phyloP scores from a whole-genome alignment of 2,113 vertebrate species.

The Poecile atricapillus region DNA sequence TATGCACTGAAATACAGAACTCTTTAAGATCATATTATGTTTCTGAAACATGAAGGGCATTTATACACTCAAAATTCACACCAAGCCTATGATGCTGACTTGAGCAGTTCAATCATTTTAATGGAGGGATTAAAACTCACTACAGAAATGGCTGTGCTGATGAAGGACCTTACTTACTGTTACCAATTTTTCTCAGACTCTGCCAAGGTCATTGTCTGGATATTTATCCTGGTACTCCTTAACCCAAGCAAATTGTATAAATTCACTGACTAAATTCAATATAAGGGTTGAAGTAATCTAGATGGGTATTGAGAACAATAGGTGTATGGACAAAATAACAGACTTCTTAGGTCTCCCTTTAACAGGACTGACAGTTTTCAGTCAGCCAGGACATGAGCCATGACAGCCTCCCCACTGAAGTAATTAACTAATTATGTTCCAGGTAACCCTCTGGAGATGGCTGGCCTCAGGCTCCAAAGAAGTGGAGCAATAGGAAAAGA shows the following conservation, averaged over 20 bases:
- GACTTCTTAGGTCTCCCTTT: background rate
- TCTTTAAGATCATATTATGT: no score
- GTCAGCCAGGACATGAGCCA: background rate
- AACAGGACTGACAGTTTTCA: background rate
- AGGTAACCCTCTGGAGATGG: background rate
- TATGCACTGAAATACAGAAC: background rate
- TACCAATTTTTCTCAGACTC: background rate
- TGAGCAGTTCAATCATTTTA: background rate
- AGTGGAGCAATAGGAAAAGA: background rate
- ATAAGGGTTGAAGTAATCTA: background rate
- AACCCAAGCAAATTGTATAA: background rate
- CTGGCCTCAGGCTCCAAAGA: background rate
- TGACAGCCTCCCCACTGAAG: fast-evolving
- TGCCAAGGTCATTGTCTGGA: background rate
- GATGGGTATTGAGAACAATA: background rate
- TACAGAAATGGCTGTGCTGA: background rate
- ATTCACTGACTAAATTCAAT: background rate
- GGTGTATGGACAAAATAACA: background rate
- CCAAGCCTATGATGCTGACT: background rate
- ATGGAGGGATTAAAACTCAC: background rate
- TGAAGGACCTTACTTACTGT: background rate
- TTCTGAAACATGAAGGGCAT: background rate
- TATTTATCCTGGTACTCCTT: background rate
- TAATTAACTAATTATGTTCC: background rate
- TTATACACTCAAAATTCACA: background rate